Evolutionary conservation across 2,888 invertebrate species (phyloP), one percentile per base, ranked within the genome.

Genomic region (Trachelus tabidus): DNA sequence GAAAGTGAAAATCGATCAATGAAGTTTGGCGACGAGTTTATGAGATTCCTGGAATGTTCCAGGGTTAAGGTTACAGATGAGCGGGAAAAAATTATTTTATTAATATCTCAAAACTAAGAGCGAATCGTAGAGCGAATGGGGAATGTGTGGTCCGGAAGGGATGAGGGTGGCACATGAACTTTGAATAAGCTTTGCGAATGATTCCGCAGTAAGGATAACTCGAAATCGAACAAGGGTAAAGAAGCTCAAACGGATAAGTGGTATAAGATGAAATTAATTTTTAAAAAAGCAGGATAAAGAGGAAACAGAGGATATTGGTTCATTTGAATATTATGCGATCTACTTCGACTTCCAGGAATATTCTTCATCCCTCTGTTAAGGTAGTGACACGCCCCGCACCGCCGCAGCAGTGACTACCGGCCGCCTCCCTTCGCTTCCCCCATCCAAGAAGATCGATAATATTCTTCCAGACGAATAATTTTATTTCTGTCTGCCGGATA

Each of bases 391-490:
- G 40, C 15, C 23, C 40, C 40, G 40, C 40, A 56, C 23, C 23
- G 2, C 40, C 23, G 23, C 40, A 23, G 23, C 40, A 23, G 40
- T 23, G 15, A 23, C 40, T 56, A 56, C 40, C 35, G 37, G 75
- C 35, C 12, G 12, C 23, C 6, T 6, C 23, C 23, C 40, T 23
- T 56, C 23, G 2, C 40, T 23, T n/a, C n/a, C 9, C 23, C 40
- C 40, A 56, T 56, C 40, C 40, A 23, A 23, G 83, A 85, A 88
- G 86, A 88, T 85, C 86, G 85, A 89, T 89, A 87, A 88, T 87
- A 87, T 86, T 81, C 83, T 83, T 85, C 83, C 85, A 83, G 85
- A 83, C 84, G 88, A 88, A 89, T 89, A 87, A 89, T 87, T 88
- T 88, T 86, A 88, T 88, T 85, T 86, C 86, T 83, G 81, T 81